Base-by-base conservation (phyloP, 1,140 invertebrate genomes). In the Cyphomyrmex costatus region DNA sequence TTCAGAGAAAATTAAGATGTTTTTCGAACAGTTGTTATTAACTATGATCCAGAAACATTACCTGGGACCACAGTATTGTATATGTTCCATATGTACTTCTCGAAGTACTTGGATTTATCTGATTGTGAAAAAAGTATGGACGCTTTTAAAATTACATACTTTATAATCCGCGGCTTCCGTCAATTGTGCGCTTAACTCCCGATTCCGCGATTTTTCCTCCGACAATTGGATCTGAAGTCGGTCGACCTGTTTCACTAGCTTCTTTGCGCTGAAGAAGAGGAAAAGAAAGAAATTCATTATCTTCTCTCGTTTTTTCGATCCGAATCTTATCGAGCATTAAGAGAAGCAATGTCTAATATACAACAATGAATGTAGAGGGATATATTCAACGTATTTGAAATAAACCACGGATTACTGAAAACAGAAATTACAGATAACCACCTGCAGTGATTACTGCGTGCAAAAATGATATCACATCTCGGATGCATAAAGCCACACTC, bases 101-200 rank as follows among this genome's bases (percentile, higher is more conserved):
- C 27, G 27, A 33, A 30, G n/a, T n/a, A 16, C 33, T 33, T 61
- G 30, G 21, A 33, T 63, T 73, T 73, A 21, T 21, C 66, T 27
- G 33, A 71, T 71, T 60, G 19, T 73, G 68, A 83, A 42, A 42
- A 73, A 60, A 74, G 68, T 42, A 42, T 30, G n/a, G 3, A 19
- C 5, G 8, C 6, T 70, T 33, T 70, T 21, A 27, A 60, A 73
- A 73, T 63, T 58, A 78, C 60, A n/a, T 63, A 49, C 97, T 96
- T 98, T 98, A 91, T 97, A 98, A 92, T 98, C 97, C 12, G 97
- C 97, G 0, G 97, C 97, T 94, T 98, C 98, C 0, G 97, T 96
- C 14, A 98, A 93, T 93, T 98, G 97, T 1, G 96, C 96, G 92
- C 98, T 97, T 27, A 98, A 95, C 93, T 98, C 97, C 10, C 97